These are phyloP conservation scores for Phaethornis superciliosus DNA, from an alignment of 2,113 vertebrate genomes.

Conservation along the genomic window DNA sequence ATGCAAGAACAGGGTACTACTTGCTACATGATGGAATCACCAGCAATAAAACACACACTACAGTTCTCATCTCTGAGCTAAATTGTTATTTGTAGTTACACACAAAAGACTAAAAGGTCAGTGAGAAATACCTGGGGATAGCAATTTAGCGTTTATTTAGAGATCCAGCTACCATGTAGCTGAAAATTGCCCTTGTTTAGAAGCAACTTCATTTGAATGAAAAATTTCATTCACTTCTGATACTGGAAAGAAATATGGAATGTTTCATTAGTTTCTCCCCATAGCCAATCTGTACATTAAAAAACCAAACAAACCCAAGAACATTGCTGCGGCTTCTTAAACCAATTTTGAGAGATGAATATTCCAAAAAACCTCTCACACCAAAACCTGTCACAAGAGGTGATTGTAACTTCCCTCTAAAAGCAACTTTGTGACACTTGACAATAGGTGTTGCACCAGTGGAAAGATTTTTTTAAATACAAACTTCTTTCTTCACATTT, in stretches of 20 bases:
- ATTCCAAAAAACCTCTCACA: slow-evolving; percentile 19
- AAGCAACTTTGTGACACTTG: slow-evolving; percentile 37
- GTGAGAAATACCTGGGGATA: slow-evolving; percentile 8
- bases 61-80: slow-evolving; percentile 47
- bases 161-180: not conserved
- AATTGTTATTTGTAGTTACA: slow-evolving; percentile 48
- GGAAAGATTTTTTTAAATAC: slow-evolving; percentile 54
- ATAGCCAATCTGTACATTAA: not conserved
- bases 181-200: not conserved
- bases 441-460: not conserved
- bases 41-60: slow-evolving; percentile 43
- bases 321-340: not conserved
- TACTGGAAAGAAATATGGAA: not conserved
- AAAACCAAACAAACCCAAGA: not conserved
- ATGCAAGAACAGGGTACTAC: slow-evolving; percentile 58
- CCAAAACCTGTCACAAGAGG: slow-evolving; percentile 27
- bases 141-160: not conserved
- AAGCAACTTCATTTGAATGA: slow-evolving; percentile 36
- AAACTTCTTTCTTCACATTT: slow-evolving; percentile 51
- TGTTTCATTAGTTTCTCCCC: not conserved
- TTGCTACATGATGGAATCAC: slow-evolving; percentile 56
- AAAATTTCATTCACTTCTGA: slow-evolving; percentile 32
- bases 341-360: slow-evolving; percentile 35
- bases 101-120: slow-evolving; percentile 46
- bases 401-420: not conserved